Conservation (phyloP, 2,797 vertebrate genomes). For the Oceanodroma leucorhoa region DNA sequence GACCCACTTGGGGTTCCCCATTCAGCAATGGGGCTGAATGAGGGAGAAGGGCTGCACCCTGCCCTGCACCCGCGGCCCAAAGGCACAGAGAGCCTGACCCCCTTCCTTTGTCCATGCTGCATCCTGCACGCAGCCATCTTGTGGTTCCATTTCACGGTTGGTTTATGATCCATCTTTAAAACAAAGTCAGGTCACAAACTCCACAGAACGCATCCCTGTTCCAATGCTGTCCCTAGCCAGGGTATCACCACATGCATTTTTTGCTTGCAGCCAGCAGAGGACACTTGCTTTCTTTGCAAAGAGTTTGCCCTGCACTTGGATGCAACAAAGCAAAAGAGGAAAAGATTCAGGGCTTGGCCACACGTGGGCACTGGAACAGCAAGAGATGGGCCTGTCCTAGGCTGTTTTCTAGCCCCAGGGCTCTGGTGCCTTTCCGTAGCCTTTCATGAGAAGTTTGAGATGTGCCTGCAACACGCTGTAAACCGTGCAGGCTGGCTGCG, state of each 20-base stretch:
- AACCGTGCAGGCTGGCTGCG: not conserved
- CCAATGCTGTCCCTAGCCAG: not conserved
- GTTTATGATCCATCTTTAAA: not conserved
- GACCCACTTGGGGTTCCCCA: not conserved
- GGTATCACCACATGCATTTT: not conserved
- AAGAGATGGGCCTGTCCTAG: not conserved
- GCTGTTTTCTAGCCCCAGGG: not conserved
- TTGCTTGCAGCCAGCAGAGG: slow-evolving; percentile 49
- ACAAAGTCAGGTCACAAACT: not conserved
- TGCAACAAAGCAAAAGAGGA: not conserved
- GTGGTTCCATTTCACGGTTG: not conserved
- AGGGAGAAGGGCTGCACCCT: not conserved
- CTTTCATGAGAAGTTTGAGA: not conserved
- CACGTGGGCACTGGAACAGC: not conserved
- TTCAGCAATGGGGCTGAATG: not conserved
- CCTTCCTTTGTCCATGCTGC: not conserved
- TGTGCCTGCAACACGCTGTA: not conserved
- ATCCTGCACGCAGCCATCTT: not conserved
- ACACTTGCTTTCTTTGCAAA: slow-evolving; percentile 8
- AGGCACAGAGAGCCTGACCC: not conserved
- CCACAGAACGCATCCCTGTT: not conserved
- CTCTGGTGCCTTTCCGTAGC: not conserved
- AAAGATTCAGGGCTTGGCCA: not conserved
- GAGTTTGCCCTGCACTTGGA: not conserved
- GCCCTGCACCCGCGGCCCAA: not conserved